Conservation (phyloP, 2,113 vertebrate genomes). For the Ceyx melanurus region DNA sequence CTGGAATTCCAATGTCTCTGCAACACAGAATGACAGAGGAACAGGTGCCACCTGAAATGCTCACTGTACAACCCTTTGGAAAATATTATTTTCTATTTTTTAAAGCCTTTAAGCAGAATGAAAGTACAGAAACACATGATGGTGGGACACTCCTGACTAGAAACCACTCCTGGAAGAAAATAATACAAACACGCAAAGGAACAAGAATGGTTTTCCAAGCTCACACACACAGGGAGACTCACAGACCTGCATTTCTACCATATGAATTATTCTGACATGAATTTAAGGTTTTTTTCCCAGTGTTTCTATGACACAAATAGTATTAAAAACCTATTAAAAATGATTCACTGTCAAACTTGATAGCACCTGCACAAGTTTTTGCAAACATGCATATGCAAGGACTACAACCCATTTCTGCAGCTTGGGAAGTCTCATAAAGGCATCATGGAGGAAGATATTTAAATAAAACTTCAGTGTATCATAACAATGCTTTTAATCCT, state of each 20-base stretch:
- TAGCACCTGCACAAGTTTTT: not conserved
- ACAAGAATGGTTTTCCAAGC: not conserved
- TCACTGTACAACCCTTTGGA: no score
- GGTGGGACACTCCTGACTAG: not conserved
- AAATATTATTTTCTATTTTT: no score
- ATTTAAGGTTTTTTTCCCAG: not conserved
- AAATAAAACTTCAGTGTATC: not conserved
- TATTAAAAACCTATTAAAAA: slow-evolving; percentile 10
- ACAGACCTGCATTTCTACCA: not conserved
- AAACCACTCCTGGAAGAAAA: not conserved
- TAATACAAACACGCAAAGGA: not conserved
- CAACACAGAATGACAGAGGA: no score
- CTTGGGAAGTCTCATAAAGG: not conserved
- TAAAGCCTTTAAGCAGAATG: not conserved
- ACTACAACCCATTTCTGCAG: not conserved
- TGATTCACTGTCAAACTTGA: not conserved
- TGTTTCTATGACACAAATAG: not conserved
- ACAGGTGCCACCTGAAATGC: no score
- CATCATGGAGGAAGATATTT: not conserved
- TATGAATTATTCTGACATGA: not conserved
- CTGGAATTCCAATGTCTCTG: no score
- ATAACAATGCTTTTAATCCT: not conserved
- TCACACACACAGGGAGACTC: not conserved
- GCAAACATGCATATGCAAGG: not conserved
- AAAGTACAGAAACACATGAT: not conserved